Evolutionary conservation across 1,140 invertebrate genomes (phyloP).

Genomic region (Cyclargus thomasi): DNA sequence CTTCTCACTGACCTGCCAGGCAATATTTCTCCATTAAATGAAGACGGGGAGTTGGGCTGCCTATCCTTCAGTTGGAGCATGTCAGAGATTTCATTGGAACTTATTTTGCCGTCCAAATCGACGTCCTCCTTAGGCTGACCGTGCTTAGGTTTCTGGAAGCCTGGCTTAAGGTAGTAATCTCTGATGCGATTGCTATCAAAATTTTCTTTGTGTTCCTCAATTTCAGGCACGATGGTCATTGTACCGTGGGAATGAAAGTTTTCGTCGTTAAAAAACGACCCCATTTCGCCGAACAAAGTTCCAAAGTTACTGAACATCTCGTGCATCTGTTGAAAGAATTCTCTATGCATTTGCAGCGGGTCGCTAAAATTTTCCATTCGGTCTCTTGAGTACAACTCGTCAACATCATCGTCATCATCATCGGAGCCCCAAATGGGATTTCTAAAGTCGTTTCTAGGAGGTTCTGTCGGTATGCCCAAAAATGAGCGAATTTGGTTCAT

Average conservation of each 20-base stretch:
- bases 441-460: slow-evolving; percentile 61
- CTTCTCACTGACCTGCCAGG: slow-evolving; percentile 53
- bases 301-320: slow-evolving; percentile 59
- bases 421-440: slow-evolving; percentile 66
- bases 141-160: slow-evolving; percentile 42
- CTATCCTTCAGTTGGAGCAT: slow-evolving; percentile 52
- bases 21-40: slow-evolving; percentile 48
- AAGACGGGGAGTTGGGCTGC: slow-evolving; percentile 28
- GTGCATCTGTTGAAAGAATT: slow-evolving; percentile 53
- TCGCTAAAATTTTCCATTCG: slow-evolving; percentile 41
- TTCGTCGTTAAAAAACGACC: slow-evolving; percentile 47
- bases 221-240: slow-evolving; percentile 31
- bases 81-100: slow-evolving; percentile 59
- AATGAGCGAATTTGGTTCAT: slow-evolving; percentile 56
- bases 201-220: slow-evolving; percentile 27
- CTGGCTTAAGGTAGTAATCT: slow-evolving; percentile 63
- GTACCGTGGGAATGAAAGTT: slow-evolving; percentile 32
- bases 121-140: slow-evolving; percentile 43
- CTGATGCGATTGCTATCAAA: slow-evolving; percentile 46
- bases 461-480: slow-evolving; percentile 47
- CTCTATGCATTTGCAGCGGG: slow-evolving; percentile 45
- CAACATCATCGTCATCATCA: slow-evolving; percentile 63
- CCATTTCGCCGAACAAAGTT: slow-evolving; percentile 56
- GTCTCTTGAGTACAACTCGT: slow-evolving; percentile 53
- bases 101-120: slow-evolving; percentile 62